Evolutionary conservation across 2,888 invertebrate species (phyloP).

Genomic region (Caenorhabditis macrosperma): DNA sequence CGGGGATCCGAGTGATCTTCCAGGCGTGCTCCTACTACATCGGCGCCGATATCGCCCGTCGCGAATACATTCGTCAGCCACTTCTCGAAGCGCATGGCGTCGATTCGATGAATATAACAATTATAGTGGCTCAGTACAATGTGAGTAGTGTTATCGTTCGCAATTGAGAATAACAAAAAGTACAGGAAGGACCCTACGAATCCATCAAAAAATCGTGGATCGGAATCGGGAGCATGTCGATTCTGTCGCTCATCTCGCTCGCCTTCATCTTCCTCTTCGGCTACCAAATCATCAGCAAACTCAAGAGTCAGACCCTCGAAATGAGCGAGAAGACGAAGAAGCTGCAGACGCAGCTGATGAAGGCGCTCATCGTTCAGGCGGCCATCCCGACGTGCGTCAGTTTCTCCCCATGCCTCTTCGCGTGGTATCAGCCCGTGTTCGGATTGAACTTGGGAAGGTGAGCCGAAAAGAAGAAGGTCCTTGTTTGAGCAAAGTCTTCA

Average conservation of each 20-base stretch:
- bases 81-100: neutral
- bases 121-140: conserved; percentile 21
- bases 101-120: conserved; percentile 12
- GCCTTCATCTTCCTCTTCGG: conserved; percentile 14
- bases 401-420: conserved; percentile 16
- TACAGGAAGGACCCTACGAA: conserved; percentile 18
- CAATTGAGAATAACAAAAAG: neutral
- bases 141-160: neutral
- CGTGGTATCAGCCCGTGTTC: conserved; percentile 33
- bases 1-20: too few relatives aligned
- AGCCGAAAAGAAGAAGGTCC: too few relatives aligned
- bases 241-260: conserved; percentile 15
- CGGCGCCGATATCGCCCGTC: conserved; percentile 4
- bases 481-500: too few relatives aligned
- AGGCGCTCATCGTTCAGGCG: conserved; percentile 23
- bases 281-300: conserved; percentile 9
- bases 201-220: conserved; percentile 9
- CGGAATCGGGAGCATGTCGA: conserved; percentile 12
- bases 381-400: conserved; percentile 22
- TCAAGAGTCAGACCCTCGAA: neutral
- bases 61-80: neutral
- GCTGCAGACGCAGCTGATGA: conserved; percentile 27
- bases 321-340: conserved; percentile 30
- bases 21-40: conserved; percentile 15
- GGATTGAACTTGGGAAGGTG: conserved; percentile 13